Evolutionary conservation across 2,888 invertebrate species (phyloP).

Genomic region (Rhamnusium bicolor): DNA sequence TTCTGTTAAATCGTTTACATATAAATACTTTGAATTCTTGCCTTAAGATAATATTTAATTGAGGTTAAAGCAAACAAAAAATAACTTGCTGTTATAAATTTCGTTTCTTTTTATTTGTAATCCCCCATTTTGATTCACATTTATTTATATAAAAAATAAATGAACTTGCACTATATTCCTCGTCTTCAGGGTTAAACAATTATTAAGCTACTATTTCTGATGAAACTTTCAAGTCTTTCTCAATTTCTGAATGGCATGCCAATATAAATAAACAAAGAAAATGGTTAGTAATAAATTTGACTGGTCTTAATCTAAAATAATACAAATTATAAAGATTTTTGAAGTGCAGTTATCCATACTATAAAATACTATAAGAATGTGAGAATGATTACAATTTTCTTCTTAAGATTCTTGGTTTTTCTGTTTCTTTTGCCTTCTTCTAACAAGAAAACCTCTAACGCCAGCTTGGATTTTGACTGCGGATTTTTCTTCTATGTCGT

Average conservation of each 20-base stretch:
- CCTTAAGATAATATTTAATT: conserved; percentile 27
- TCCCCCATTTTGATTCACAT: conserved; percentile 2
- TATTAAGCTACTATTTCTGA: background rate
- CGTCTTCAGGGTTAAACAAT: conserved; percentile 20
- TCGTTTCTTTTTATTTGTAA: background rate
- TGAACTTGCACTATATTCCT: conserved; percentile 26
- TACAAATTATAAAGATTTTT: background rate
- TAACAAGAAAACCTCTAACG: conserved; percentile 73
- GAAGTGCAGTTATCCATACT: conserved; percentile 17
- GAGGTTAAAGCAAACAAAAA: conserved; percentile 29
- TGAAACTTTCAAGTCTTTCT: background rate
- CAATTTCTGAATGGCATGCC: background rate
- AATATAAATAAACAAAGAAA: background rate
- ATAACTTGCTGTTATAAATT: conserved; percentile 24
- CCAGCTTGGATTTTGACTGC: conserved; percentile 76
- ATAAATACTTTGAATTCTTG: conserved; percentile 12
- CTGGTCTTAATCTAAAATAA: background rate
- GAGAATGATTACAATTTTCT: background rate
- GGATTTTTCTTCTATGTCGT: conserved; percentile 67
- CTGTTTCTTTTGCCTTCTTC: conserved; percentile 71
- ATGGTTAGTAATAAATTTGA: background rate
- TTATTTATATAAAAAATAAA: conserved; percentile 20
- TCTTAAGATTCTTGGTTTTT: conserved; percentile 31
- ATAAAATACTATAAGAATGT: conserved; percentile 28
- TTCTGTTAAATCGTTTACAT: background rate